Evolutionary conservation across 2,888 invertebrate genomes (phyloP), one percentile per base, ranked within the genome.

Genomic region (Lissocephala sabroskyi): DNA sequence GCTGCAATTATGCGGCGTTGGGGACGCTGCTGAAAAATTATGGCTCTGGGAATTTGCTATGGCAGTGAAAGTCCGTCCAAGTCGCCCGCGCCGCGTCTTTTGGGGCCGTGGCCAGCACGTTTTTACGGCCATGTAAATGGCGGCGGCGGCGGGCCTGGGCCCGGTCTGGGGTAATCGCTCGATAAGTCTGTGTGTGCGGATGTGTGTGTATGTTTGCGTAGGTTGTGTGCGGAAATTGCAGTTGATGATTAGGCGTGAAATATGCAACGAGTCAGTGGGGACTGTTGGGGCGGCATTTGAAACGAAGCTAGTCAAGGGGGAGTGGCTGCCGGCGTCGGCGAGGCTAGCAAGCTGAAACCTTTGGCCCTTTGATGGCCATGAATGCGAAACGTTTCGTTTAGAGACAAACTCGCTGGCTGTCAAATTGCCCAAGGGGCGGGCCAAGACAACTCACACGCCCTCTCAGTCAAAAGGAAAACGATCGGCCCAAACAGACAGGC

Each of bases 1-100:
- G 67, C 59, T 67, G 67, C 68, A 70, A 70, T 70, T 70, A 70
- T 70, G 68, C 68, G 68, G 73, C 63, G 68, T 71, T 56, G 65
- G 67, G 56, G 66, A 62, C 59, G 64, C 59, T 37, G 50, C 49
- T n/a, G 60, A 60, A 62, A 71, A 65, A 68, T 68, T 62, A 71
- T 68, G 67, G 67, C 67, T 62, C 47, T 67, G 67, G 67, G 67
- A 71, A 67, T 65, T 55, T 48, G 55, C 54, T 46, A 43, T 26
- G 51, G 40, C 52, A 67, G 65, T 63, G 65, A 66, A 66, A 68
- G 70, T 66, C 60, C 44, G 46, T 19, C 13, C 29, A 23, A 7
- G 7, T 7, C 23, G 7, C 4, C 7, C 23, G 23, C 45, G 4
- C 17, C 45, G 19, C 39, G 17, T 10, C 9, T 39, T 4, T 13